A percentile compares a stretch with the other conserved stretches of the same genome.
phyloP scores from a whole-genome alignment of 2,113 vertebrate species.

The Myocastor coypus region DNA sequence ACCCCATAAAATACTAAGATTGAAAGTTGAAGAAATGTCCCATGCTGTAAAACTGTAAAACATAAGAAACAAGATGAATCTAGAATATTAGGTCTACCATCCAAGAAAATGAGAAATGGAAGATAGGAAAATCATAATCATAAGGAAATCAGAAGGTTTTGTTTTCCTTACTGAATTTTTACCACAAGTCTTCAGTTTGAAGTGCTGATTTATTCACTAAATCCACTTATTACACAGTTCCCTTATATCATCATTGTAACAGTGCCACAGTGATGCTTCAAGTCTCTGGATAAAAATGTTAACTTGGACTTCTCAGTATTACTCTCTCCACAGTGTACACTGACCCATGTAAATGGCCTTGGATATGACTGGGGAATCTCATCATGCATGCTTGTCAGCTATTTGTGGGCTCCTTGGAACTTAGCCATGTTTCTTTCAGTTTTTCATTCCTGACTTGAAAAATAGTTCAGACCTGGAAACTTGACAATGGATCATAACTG shows the following conservation, averaged over 20 bases:
- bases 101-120: not conserved
- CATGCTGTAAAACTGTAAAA: not conserved
- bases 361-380: too few relatives aligned
- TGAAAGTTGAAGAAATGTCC: not conserved
- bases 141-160: not conserved
- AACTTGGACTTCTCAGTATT: not conserved
- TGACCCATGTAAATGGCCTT: not conserved
- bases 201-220: slow-evolving; percentile 10
- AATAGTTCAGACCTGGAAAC: not conserved
- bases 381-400: not conserved
- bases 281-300: not conserved
- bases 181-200: not conserved
- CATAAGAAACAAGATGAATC: slow-evolving; percentile 1
- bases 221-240: not conserved
- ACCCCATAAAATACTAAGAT: slow-evolving; percentile 1
- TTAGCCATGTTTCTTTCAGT: not conserved
- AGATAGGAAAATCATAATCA: not conserved
- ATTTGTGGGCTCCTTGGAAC: not conserved
- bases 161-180: not conserved
- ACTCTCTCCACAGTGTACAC: not conserved
- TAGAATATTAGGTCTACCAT: not conserved
- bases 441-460: not conserved
- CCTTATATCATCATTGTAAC: not conserved
- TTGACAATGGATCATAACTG: not conserved
- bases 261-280: not conserved